Conservation (phyloP, 2,113 vertebrate species). For the Ammodytes dubius region DNA sequence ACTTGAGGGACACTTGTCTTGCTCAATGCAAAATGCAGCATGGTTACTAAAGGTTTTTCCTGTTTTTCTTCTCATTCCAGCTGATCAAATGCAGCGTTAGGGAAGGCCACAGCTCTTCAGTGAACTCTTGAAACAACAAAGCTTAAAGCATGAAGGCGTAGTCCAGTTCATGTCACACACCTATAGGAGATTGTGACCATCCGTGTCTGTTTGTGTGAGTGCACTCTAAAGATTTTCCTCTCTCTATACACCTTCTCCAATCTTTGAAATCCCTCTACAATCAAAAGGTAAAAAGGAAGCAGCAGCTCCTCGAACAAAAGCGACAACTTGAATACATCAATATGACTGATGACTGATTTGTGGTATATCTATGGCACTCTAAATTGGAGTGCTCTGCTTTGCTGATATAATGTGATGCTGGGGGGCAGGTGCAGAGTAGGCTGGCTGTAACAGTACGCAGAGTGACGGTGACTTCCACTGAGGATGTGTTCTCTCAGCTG, state of each 20-base stretch:
- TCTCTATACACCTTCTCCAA: not conserved
- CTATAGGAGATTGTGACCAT: slow-evolving; percentile 26
- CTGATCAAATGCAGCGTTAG: slow-evolving; percentile 64
- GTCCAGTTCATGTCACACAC: slow-evolving; percentile 46
- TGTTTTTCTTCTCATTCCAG: slow-evolving; percentile 68
- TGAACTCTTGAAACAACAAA: slow-evolving; percentile 35
- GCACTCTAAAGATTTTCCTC: not conserved
- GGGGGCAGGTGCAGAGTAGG: slow-evolving; percentile 27
- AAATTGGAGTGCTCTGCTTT: slow-evolving; percentile 17
- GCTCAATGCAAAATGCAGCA: slow-evolving; percentile 55
- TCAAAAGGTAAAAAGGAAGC: slow-evolving; percentile 4
- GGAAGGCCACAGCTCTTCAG: slow-evolving; percentile 51
- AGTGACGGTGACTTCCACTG: slow-evolving; percentile 33
- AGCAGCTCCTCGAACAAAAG: slow-evolving; percentile 9
- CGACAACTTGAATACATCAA: slow-evolving; percentile 1
- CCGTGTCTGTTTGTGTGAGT: slow-evolving; percentile 11
- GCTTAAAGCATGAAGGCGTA: slow-evolving; percentile 5
- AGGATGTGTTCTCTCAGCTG: slow-evolving; percentile 24
- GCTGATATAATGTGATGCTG: slow-evolving; percentile 4
- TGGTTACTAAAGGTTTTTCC: slow-evolving; percentile 42
- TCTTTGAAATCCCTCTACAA: not conserved
- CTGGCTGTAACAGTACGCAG: slow-evolving; percentile 17
- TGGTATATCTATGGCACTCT: not conserved
- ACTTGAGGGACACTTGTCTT: slow-evolving; percentile 58
- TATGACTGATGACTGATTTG: not conserved